Base-by-base conservation (phyloP, 2,888 invertebrate genomes). In the Teleiodes luculella region DNA sequence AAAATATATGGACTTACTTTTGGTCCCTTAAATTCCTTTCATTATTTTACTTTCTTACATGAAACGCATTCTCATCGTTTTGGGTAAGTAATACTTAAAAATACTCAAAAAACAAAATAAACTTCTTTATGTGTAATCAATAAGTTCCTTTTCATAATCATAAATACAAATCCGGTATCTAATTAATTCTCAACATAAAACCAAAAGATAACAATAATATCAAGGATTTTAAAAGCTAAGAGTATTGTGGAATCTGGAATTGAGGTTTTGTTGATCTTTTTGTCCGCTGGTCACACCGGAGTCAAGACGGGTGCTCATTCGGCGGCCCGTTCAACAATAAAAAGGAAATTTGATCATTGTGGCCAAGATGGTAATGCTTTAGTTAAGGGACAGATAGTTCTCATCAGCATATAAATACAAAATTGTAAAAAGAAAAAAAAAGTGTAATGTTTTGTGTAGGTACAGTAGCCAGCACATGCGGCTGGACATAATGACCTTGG, bases 331-430 rank as follows among this genome's bases (percentile, higher is more conserved):
- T 85, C 81, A 84, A 89, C 87, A 89, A 88, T 89, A 89, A 89
- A 89, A 88, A 85, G 83, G 87, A 87, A 88, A 89, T 88, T 88
- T 87, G 88, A 88, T 89, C 87, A 87, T 88, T 87, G 86, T 82
- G 79, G 72, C 73, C 71, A 75, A 63, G 67, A 62, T 65, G 67
- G 68, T 67, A 68, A 69, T 60, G 63, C 41, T 57, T 68, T 61
- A 60, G 65, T 86, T 87, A 86, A 88, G 86, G 84, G 65, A 30
- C 63, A 67, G 77, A 31, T 11, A 45, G 35, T 18, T 52, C 24
- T 36, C 4, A 11, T 10, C 3, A 11, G 3, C 11, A 10, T 8
- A 8, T 20, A 36, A 13, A 7, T 13, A 7, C 7, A 5, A 10
- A 45, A 45, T 45, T n/a, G 3, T 28, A 8, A 24, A 43, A 24